These are phyloP conservation scores for Microtus pennsylvanicus DNA, from an alignment of 2,113 vertebrate genomes.

Conservation along the genomic window DNA sequence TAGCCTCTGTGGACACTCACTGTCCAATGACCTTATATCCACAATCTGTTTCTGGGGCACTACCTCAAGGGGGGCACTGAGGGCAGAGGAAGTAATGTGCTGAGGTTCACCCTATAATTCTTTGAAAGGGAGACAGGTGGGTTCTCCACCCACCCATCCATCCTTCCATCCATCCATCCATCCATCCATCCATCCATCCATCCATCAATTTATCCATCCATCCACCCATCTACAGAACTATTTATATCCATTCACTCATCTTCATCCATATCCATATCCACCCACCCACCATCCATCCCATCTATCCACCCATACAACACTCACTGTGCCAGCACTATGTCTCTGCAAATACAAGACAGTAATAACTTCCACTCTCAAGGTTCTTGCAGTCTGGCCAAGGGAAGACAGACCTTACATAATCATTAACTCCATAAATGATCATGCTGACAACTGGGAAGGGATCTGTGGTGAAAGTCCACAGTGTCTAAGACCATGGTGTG, in stretches of 20 bases:
- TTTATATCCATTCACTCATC: too few species aligned
- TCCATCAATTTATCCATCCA: not conserved
- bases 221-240: too few species aligned
- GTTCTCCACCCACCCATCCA: not conserved
- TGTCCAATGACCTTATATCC: not conserved
- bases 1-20: not conserved
- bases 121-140: not conserved
- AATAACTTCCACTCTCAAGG: not conserved
- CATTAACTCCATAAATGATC: not conserved
- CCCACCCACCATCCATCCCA: not conserved
- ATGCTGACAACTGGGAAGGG: not conserved
- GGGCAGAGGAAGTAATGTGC: not conserved
- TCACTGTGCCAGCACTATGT: not conserved
- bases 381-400: not conserved
- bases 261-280: too few species aligned
- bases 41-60: not conserved
- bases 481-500: not conserved
- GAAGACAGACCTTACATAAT: not conserved
- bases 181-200: rapidly evolving
- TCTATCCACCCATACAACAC: not conserved
- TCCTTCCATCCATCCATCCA: not conserved
- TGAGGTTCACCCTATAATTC: not conserved
- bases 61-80: not conserved
- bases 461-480: not conserved
- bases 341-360: not conserved